Percentiles rank a stretch among this genome's conserved stretches.
Evolutionary conservation across 2,797 vertebrate genomes (phyloP).

Genomic region (Trematocara caparti): DNA sequence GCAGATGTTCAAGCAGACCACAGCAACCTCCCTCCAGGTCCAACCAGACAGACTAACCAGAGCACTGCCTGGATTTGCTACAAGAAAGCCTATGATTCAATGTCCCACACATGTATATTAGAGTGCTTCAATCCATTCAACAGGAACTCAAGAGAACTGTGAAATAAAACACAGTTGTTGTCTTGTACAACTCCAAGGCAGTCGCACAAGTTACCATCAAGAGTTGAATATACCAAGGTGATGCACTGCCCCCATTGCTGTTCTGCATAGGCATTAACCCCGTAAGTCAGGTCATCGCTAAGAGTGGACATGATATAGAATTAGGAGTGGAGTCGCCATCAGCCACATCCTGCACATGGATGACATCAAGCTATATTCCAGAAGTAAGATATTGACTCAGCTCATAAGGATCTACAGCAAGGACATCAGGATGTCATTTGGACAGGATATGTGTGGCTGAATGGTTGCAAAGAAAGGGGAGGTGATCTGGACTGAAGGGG

Average conservation of each 20-base stretch:
- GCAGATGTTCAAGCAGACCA: not conserved
- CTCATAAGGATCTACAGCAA: not conserved
- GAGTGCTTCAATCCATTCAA: not conserved
- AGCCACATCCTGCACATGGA: not conserved
- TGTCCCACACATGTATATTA: not conserved
- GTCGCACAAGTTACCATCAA: not conserved
- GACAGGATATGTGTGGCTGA: not conserved
- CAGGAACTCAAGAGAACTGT: not conserved
- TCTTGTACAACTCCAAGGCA: not conserved
- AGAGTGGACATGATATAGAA: not conserved
- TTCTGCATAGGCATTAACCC: not conserved
- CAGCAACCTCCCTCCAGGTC: not conserved
- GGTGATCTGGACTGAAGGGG: not conserved
- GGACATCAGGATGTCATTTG: not conserved
- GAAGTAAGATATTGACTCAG: not conserved
- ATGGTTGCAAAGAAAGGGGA: not conserved
- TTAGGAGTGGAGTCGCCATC: not conserved
- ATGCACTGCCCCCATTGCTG: not conserved
- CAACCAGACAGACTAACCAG: not conserved
- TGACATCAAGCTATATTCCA: not conserved
- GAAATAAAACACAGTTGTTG: not conserved
- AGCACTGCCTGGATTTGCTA: not conserved
- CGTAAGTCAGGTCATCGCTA: not conserved
- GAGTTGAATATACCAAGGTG: not conserved
- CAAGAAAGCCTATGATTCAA: not conserved